Evolutionary conservation across 2,797 vertebrate species (phyloP).

Genomic region (Triplophysa yarkandensis): DNA sequence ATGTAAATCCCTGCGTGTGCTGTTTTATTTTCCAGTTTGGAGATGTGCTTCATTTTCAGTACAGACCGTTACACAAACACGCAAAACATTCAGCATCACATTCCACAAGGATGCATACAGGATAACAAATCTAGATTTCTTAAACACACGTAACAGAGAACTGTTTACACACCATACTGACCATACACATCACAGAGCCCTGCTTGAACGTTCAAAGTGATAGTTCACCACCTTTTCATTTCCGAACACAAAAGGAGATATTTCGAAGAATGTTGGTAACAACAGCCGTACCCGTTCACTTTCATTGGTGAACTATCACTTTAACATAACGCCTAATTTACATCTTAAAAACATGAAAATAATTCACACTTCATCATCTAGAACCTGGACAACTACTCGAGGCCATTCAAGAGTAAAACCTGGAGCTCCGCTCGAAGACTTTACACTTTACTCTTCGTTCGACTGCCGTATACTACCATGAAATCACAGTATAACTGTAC

Average conservation of each 20-base stretch:
- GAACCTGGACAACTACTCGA: constrained; percentile 22
- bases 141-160: constrained; percentile 26
- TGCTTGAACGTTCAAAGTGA: no score
- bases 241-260: no score
- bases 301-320: no score
- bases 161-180: constrained; percentile 12
- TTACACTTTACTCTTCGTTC: not conserved
- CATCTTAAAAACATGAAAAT: not conserved
- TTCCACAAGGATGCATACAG: constrained; percentile 37
- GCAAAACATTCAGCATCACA: constrained; percentile 34
- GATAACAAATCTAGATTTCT: constrained; percentile 11
- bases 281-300: no score
- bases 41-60: constrained; percentile 24
- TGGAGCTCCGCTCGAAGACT: not conserved
- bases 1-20: constrained; percentile 8
- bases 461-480: constrained; percentile 1
- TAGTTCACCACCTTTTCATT: no score
- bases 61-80: constrained; percentile 28
- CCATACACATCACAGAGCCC: constrained; percentile 13
- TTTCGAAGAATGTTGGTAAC: no score
- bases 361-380: constrained; percentile 11
- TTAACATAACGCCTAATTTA: not conserved
- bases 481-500: not conserved
- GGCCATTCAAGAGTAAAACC: constrained; percentile 18
- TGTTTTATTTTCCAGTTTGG: constrained; percentile 1